Percentiles rank a stretch among this genome's conserved stretches.
phyloP scores from a whole-genome alignment of 2,113 vertebrate genomes.

The Misgurnus mizolepis region DNA sequence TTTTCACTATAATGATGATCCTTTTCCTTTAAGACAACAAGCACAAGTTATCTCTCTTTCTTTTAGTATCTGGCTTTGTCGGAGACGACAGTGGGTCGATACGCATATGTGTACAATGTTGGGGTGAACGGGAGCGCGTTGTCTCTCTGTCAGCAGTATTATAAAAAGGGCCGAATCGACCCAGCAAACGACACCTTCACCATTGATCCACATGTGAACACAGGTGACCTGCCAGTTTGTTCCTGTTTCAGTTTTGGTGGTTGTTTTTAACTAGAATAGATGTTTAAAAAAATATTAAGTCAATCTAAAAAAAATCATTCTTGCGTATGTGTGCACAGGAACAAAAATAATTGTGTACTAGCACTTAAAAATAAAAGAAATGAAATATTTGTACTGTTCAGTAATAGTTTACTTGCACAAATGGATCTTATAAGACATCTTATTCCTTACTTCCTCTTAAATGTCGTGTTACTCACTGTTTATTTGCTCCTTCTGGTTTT shows the following conservation, averaged over 20 bases:
- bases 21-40: not conserved
- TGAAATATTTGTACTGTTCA: too few species aligned
- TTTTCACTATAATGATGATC: not conserved
- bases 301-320: too few species aligned
- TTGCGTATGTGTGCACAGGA: not conserved
- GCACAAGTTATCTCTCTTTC: too few species aligned
- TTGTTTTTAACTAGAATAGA: not conserved
- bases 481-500: not conserved
- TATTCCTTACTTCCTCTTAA: not conserved
- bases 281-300: not conserved
- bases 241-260: not conserved
- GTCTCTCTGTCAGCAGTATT: slow-evolving; percentile 87
- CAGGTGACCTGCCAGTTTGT: slow-evolving; percentile 67
- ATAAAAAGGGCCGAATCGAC: slow-evolving; percentile 85
- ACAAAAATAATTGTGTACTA: not conserved
- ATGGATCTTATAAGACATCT: too few species aligned
- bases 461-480: not conserved
- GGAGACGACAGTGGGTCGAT: slow-evolving; percentile 83
- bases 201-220: slow-evolving; percentile 84
- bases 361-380: not conserved
- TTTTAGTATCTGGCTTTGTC: slow-evolving; percentile 82
- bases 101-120: slow-evolving; percentile 79
- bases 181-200: slow-evolving; percentile 91
- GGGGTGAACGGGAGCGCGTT: slow-evolving; percentile 79
- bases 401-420: not conserved